Conservation (phyloP, 2,797 vertebrate genomes). For the Cossypha dichroa region DNA sequence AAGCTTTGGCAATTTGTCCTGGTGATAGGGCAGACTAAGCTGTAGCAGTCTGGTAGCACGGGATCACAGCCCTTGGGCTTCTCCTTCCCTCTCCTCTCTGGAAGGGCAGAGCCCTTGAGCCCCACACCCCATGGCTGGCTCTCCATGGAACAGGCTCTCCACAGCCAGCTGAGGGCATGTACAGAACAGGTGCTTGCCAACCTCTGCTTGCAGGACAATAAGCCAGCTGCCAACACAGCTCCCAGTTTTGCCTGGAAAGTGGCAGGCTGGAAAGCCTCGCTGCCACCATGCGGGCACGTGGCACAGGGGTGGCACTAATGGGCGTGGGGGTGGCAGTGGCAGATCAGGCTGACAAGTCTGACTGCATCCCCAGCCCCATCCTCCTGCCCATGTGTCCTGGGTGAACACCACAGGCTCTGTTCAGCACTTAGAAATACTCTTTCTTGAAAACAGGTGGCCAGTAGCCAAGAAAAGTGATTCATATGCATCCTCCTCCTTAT, state of each 20-base stretch:
- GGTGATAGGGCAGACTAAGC: neutral
- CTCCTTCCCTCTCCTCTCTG: neutral
- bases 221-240: neutral
- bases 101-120: neutral
- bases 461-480: constrained; percentile 9
- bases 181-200: neutral
- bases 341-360: accelerated
- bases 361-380: neutral
- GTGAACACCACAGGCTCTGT: neutral
- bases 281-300: accelerated
- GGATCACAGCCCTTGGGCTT: neutral
- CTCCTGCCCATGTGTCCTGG: neutral
- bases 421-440: neutral
- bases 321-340: neutral
- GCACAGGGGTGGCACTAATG: neutral
- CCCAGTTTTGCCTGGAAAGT: neutral
- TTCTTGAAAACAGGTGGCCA: neutral
- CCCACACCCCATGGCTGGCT: neutral
- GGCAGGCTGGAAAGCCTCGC: neutral
- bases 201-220: neutral
- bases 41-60: neutral
- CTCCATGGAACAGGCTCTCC: neutral
- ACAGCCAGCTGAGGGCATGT: neutral
- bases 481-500: neutral
- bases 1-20: neutral